Percentiles rank a stretch among this genome's conserved stretches.
Evolutionary conservation across 1,140 invertebrate genomes (phyloP).

Genomic region (Ooceraea biroi): DNA sequence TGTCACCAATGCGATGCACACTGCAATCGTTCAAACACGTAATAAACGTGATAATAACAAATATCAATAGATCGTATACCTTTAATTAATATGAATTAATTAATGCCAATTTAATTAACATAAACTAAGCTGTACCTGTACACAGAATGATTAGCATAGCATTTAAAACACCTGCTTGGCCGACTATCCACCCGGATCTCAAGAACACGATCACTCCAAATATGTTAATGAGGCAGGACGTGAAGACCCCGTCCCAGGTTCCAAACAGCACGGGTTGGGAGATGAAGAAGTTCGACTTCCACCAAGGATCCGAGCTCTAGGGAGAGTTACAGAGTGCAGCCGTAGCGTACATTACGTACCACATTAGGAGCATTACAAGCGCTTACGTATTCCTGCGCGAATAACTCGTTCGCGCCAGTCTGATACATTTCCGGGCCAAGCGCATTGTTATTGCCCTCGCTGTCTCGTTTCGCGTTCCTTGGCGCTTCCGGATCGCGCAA

Average conservation of each 20-base stretch:
- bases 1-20: constrained; percentile 95
- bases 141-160: constrained; percentile 95
- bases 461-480: constrained; percentile 81
- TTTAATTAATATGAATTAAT: background rate
- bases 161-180: constrained; percentile 96
- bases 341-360: background rate
- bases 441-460: constrained; percentile 90
- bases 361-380: background rate
- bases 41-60: constrained; percentile 35
- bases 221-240: constrained; percentile 97
- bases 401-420: constrained; percentile 94
- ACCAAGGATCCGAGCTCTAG: constrained; percentile 94
- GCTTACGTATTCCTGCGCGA: constrained; percentile 93
- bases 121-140: constrained; percentile 88
- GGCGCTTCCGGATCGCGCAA: constrained; percentile 84
- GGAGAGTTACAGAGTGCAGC: background rate
- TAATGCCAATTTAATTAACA: too few relatives aligned
- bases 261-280: constrained; percentile 97
- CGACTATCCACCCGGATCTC: constrained; percentile 98
- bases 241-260: constrained; percentile 99
- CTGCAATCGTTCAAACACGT: constrained; percentile 83
- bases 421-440: constrained; percentile 92
- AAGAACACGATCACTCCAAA: constrained; percentile 99
- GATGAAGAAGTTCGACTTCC: constrained; percentile 97
- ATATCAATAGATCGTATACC: background rate